Conservation (phyloP, 2,797 vertebrate species). For the Morus bassanus region DNA sequence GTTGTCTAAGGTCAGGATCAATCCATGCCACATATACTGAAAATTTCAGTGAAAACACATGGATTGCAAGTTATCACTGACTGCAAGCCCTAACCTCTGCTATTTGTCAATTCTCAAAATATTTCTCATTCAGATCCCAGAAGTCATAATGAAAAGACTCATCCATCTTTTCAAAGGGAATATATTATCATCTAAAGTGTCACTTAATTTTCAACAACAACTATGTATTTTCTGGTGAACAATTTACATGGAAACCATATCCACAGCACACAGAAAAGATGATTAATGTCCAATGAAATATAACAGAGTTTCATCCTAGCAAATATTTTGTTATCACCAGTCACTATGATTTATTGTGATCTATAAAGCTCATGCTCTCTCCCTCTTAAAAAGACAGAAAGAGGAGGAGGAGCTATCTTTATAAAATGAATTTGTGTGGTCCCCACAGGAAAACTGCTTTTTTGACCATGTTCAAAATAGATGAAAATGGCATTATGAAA, state of each 20-base stretch:
- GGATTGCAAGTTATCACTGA: neutral
- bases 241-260: slow-evolving; percentile 20
- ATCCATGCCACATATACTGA: neutral
- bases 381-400: no score
- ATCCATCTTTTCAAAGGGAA: slow-evolving; percentile 38
- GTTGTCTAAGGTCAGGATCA: neutral
- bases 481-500: neutral
- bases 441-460: neutral
- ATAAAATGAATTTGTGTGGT: neutral
- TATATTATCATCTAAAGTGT: slow-evolving; percentile 24
- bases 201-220: slow-evolving; percentile 40
- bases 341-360: slow-evolving; percentile 17
- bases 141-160: slow-evolving; percentile 24
- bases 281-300: slow-evolving; percentile 42
- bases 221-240: neutral
- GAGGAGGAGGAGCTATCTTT: neutral
- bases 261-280: neutral
- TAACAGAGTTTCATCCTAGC: slow-evolving; percentile 8
- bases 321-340: slow-evolving; percentile 22
- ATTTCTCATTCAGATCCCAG: slow-evolving; percentile 10
- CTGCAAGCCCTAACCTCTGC: neutral
- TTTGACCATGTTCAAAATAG: slow-evolving; percentile 15
- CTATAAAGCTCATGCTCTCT: neutral
- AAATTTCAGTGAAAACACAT: neutral
- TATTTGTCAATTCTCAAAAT: neutral